Evolutionary conservation across 2,888 invertebrate species (phyloP).

Genomic region (Heliconius ismenius): DNA sequence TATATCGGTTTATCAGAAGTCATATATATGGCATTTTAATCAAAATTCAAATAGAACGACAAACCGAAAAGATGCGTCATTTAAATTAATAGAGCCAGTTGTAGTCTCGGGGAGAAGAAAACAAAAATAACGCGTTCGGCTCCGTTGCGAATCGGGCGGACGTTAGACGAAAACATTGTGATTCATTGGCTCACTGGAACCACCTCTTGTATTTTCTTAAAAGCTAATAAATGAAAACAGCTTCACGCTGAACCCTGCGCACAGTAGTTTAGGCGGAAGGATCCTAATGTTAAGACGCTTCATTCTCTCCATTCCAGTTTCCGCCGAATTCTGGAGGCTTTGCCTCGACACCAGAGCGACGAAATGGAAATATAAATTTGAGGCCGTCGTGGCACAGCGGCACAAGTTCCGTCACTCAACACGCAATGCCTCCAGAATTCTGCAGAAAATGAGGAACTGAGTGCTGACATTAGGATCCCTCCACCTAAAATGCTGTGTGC

Average conservation of each 20-base stretch:
- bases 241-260: slow-evolving; percentile 20
- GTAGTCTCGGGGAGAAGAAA: slow-evolving; percentile 73
- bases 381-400: too few relatives aligned
- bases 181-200: slow-evolving; percentile 42
- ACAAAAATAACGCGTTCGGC: slow-evolving; percentile 68
- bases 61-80: slow-evolving; percentile 64
- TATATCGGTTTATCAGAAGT: slow-evolving; percentile 52
- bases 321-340: too few relatives aligned
- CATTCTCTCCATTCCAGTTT: too few relatives aligned
- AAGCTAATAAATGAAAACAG: too few relatives aligned
- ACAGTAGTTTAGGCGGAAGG: neutral
- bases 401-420: too few relatives aligned
- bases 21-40: slow-evolving; percentile 63
- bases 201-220: slow-evolving; percentile 23
- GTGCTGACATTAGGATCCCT: too few relatives aligned
- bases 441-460: too few relatives aligned
- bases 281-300: too few relatives aligned
- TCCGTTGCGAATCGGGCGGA: slow-evolving; percentile 35
- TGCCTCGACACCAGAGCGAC: too few relatives aligned
- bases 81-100: slow-evolving; percentile 75
- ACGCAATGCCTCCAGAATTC: too few relatives aligned
- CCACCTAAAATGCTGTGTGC: too few relatives aligned
- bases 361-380: too few relatives aligned
- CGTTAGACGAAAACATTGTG: slow-evolving; percentile 49
- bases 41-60: slow-evolving; percentile 27